Percentiles rank a stretch among this genome's conserved stretches.
Conservation (phyloP, 2,113 vertebrate genomes). For the Gopherus evgoodei region DNA sequence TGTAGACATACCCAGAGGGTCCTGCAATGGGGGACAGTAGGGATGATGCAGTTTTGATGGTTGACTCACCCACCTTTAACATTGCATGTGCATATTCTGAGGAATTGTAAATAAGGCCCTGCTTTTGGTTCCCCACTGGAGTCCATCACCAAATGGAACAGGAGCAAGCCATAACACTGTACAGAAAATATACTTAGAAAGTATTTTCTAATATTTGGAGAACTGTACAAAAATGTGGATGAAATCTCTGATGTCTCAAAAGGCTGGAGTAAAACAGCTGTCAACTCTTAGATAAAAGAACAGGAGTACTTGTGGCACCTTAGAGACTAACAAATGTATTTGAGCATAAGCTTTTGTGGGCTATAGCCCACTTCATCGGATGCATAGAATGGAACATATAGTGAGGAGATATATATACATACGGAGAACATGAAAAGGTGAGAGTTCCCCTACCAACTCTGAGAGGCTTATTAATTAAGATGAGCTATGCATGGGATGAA, state of each 20-base stretch:
- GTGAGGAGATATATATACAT: too few species aligned
- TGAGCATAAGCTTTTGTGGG: too few species aligned
- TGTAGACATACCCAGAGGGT: background rate
- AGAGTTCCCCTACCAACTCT: too few species aligned
- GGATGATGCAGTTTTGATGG: background rate
- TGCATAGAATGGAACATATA: too few species aligned
- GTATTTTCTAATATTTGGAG: background rate
- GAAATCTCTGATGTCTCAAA: background rate
- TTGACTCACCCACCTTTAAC: background rate
- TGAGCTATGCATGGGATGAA: too few species aligned
- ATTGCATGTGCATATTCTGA: background rate
- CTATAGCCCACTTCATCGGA: too few species aligned
- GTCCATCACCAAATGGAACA: background rate
- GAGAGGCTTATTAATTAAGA: too few species aligned
- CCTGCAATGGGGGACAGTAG: background rate
- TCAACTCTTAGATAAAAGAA: background rate
- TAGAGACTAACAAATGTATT: too few species aligned
- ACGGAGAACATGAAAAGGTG: too few species aligned
- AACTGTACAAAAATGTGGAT: background rate
- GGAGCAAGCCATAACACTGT: background rate
- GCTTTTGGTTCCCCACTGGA: background rate
- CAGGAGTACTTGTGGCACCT: too few species aligned
- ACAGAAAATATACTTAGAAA: background rate
- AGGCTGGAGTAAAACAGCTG: background rate
- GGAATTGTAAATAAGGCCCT: background rate